These are phyloP conservation scores for Octopus bimaculoides DNA, from an alignment of 1,140 invertebrate species.

Conservation along the genomic window DNA sequence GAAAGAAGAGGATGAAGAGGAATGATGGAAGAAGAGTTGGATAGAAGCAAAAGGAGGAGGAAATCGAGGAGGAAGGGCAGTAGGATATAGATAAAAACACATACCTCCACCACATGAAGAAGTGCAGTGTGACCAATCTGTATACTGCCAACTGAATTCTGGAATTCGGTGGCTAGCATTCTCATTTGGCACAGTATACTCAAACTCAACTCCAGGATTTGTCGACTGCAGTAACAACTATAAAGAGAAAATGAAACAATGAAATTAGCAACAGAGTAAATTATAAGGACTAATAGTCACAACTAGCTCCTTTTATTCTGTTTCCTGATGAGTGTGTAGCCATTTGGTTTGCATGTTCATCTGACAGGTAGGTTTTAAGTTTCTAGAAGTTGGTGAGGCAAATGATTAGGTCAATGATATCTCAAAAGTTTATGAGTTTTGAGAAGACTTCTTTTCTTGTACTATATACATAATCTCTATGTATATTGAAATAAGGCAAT, in stretches of 20 bases:
- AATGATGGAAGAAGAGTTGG: background rate
- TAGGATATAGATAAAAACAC: background rate
- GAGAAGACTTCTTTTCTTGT: too few relatives aligned
- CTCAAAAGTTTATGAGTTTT: too few relatives aligned
- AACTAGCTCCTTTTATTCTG: background rate
- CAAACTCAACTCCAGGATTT: slow-evolving; percentile 78
- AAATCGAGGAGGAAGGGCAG: background rate
- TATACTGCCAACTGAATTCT: slow-evolving; percentile 71
- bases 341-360: too few relatives aligned
- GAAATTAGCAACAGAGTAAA: background rate
- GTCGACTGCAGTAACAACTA: slow-evolving; percentile 79
- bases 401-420: too few relatives aligned
- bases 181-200: slow-evolving; percentile 75
- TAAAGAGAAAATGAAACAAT: slow-evolving; percentile 36
- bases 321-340: too few relatives aligned
- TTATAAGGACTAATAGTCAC: background rate
- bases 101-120: slow-evolving; percentile 73
- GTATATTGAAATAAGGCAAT: too few relatives aligned
- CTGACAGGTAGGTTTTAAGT: too few relatives aligned
- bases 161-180: slow-evolving; percentile 63
- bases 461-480: too few relatives aligned
- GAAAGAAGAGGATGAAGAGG: too few relatives aligned
- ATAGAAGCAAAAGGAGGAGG: background rate
- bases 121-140: slow-evolving; percentile 77
- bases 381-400: too few relatives aligned